phyloP scores from a whole-genome alignment of 2,888 invertebrate genomes.

The Chymomyza fuscimana region DNA sequence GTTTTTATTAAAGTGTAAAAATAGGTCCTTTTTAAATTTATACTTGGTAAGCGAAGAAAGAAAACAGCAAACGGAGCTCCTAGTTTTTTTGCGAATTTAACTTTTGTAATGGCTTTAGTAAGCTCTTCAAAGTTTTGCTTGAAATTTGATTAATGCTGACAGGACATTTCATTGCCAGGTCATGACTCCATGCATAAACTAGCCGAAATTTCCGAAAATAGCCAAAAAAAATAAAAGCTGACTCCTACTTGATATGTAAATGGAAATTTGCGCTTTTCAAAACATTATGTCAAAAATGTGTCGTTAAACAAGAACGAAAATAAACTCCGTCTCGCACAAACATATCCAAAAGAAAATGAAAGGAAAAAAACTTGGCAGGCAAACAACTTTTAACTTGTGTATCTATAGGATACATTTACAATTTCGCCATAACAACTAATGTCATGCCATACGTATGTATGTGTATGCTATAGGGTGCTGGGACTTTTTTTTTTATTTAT shows the following conservation, averaged over 20 bases:
- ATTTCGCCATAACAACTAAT: slow-evolving; percentile 49
- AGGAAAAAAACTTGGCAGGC: slow-evolving; percentile 34
- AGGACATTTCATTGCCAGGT: neutral
- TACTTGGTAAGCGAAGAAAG: too few relatives aligned
- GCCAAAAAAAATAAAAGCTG: neutral
- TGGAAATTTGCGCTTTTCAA: slow-evolving; percentile 53
- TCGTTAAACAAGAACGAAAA: slow-evolving; percentile 35
- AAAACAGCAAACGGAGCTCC: too few relatives aligned
- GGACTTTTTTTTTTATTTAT: neutral
- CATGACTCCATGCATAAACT: neutral
- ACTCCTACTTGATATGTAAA: slow-evolving; percentile 59
- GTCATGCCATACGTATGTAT: slow-evolving; percentile 16
- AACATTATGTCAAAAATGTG: slow-evolving; percentile 49
- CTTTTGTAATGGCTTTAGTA: too few relatives aligned
- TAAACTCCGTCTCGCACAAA: neutral
- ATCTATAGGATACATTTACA: slow-evolving; percentile 56
- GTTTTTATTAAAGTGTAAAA: too few relatives aligned
- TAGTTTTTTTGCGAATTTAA: too few relatives aligned
- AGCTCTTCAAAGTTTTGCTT: too few relatives aligned
- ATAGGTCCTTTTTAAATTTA: too few relatives aligned
- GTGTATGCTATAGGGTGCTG: neutral
- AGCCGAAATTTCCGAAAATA: neutral
- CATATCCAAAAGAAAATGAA: neutral
- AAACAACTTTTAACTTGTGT: slow-evolving; percentile 61
- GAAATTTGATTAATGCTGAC: neutral